Evolutionary conservation across 2,888 invertebrate species (phyloP), one percentile per base, ranked within the genome.

Genomic region (Leucania comma): DNA sequence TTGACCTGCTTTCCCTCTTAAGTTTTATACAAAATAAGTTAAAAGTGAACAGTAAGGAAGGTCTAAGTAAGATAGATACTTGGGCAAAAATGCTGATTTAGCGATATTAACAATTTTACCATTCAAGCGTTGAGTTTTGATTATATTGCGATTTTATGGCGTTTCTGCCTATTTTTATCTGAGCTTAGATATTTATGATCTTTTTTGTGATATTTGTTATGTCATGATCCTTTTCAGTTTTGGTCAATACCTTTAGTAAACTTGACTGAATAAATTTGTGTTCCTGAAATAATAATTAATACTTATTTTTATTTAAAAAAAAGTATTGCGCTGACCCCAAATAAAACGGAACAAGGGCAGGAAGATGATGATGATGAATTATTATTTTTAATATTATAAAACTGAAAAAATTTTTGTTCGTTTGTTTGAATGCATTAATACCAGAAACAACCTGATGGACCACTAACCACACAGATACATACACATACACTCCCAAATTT

Each of bases 41-140:
- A 54, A 67, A 51, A 70, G 62, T 78, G 57, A 72, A 70, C 73
- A 72, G 74, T 68, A 80, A 75, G 58, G 60, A 50, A 74, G 88
- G 24, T 86, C 85, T 63, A 53, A 50, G 6, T 72, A 75, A 48
- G 35, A 53, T 86, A 81, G 87, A 35, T 61, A 56, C 74, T 81
- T 84, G 63, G 38, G 61, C 57, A 80, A 85, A 82, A 86, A 83
- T 64, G 88, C 86, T 86, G 86, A 88, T 87, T 84, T 83, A 75
- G 85, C 86, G 80, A 86, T 87, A 86, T 86, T 88, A 87, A 85
- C 80, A 85, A 86, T 87, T 87, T 87, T 71, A 80, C 77, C 81
- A 81, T 78, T 85, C 70, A 87, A 82, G 81, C 81, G 82, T 80
- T 60, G 75, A 79, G 72, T 86, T 83, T 81, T 83, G 83, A 86